These are phyloP conservation scores for Sceliomorpha sp. DNA, from an alignment of 2,888 invertebrate genomes.

Conservation along the genomic window DNA sequence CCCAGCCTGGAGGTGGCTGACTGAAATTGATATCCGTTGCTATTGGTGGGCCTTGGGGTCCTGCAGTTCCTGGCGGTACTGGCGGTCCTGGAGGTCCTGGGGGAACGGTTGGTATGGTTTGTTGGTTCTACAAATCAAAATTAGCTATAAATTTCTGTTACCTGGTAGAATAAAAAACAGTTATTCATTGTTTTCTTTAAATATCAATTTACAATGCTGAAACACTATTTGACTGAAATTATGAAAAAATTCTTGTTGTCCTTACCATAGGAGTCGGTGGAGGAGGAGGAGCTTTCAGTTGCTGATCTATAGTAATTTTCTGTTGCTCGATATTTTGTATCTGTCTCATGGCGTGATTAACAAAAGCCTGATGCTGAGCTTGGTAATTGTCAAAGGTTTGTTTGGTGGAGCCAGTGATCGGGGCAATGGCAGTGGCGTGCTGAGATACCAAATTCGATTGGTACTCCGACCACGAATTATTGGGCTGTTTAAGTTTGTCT, in stretches of 20 bases:
- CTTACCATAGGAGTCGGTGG: slow-evolving; percentile 72
- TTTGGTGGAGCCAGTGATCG: slow-evolving; percentile 90
- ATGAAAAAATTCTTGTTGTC: no score
- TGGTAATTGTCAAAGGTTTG: slow-evolving; percentile 93
- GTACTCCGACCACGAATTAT: slow-evolving; percentile 93
- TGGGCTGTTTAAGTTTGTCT: slow-evolving; percentile 92
- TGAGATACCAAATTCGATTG: slow-evolving; percentile 91
- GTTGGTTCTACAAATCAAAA: slow-evolving; percentile 60
- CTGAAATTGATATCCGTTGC: slow-evolving; percentile 82
- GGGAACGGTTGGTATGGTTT: slow-evolving; percentile 70
- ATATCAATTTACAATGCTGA: no score
- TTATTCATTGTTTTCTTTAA: no score
- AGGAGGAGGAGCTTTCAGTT: slow-evolving; percentile 80
- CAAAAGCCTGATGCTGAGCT: slow-evolving; percentile 97
- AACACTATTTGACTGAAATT: no score
- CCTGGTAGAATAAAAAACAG: no score
- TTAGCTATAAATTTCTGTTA: not conserved
- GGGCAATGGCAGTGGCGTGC: slow-evolving; percentile 88
- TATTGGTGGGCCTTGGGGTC: no score
- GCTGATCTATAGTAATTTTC: slow-evolving; percentile 85
- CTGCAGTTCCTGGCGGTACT: no score
- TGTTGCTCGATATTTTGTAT: slow-evolving; percentile 92
- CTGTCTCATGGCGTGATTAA: slow-evolving; percentile 93
- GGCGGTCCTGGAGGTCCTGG: no score
- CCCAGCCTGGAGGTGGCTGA: slow-evolving; percentile 84